Base-by-base conservation (phyloP, 2,797 vertebrate genomes). In the Anomalospiza imberbis region DNA sequence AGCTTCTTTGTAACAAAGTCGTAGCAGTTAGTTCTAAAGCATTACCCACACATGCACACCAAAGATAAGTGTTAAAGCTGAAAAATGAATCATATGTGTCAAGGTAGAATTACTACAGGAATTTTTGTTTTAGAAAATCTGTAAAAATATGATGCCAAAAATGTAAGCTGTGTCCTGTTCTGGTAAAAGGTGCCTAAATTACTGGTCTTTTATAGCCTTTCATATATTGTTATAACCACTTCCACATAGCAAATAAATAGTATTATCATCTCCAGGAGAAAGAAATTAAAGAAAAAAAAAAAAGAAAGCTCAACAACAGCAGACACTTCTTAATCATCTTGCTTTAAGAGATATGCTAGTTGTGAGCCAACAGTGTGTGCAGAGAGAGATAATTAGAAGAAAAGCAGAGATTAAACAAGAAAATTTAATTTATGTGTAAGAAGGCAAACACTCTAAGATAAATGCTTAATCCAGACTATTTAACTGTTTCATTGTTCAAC, bases 331-430 rank as follows among this genome's bases (percentile, higher is more conserved):
- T 96, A 95, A 95, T 94, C 96, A 88, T 96, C 81, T 94, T 81
- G 31, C 93, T 94, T 85, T 76, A 94, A 94, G 84, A 96, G 75
- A 93, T 89, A 77, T 62, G 31, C 78, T 95, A 93, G 78, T 89
- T 96, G 90, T 96, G 94, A 96, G 83, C 70, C 89, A 92, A 89
- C 88, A 94, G 62, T 62, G 81, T 97, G 74, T 95, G 88, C 71
- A 55, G 50, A 96, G 93, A 93, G 94, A 96, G 87, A 95, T 95
- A 94, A 95, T 97, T 96, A 83, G 82, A 88, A 97, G 91, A 96
- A 96, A 96, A 96, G 61, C 26, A 79, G 90, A 94, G 50, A 96
- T 97, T 97, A 96, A 96, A 66, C 38, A 80, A 95, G 95, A 95
- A 96, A 96, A 87, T 89, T 95, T 94, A 96, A 93, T 96, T 96